A percentile compares a stretch with the other conserved stretches of the same genome.
These are phyloP conservation scores for Scaptomyza parva DNA, from an alignment of 2,888 invertebrate species.

Conservation along the genomic window DNA sequence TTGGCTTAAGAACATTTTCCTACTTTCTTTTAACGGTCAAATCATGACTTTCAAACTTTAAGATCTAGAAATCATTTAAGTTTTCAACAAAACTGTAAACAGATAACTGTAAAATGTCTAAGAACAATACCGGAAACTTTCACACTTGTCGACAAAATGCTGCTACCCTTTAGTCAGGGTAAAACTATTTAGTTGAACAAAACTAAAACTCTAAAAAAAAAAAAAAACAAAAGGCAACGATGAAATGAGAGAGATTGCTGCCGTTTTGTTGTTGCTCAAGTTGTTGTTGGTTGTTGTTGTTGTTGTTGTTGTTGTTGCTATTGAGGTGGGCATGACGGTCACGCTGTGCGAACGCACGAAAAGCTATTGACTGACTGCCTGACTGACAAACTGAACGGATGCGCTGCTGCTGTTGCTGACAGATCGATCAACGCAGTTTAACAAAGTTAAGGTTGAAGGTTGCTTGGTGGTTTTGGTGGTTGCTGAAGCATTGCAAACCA, in stretches of 20 bases:
- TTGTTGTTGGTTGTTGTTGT: slow-evolving; percentile 30
- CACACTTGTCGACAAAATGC: not conserved
- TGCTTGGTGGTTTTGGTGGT: slow-evolving; percentile 28
- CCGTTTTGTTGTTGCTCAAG: slow-evolving; percentile 48
- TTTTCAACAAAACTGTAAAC: too few relatives aligned
- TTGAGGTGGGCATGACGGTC: slow-evolving; percentile 81
- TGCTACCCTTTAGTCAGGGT: not conserved
- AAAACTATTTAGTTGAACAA: slow-evolving; percentile 38
- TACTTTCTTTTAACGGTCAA: too few relatives aligned
- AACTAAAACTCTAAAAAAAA: slow-evolving; percentile 50
- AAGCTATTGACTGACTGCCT: slow-evolving; percentile 64
- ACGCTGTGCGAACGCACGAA: slow-evolving; percentile 79
- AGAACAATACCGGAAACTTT: not conserved
- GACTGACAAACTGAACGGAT: slow-evolving; percentile 50
- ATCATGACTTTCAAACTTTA: not conserved
- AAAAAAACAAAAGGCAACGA: slow-evolving; percentile 65
- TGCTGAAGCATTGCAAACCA: slow-evolving; percentile 44
- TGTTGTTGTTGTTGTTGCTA: slow-evolving; percentile 35
- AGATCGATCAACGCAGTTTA: slow-evolving; percentile 63
- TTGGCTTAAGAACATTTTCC: too few relatives aligned
- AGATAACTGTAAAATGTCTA: too few relatives aligned
- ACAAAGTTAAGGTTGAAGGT: slow-evolving; percentile 74
- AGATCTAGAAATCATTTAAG: too few relatives aligned
- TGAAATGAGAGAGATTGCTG: slow-evolving; percentile 66
- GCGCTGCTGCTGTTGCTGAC: slow-evolving; percentile 51